Conservation (phyloP, 1,140 invertebrate genomes). For the Zeugodacus cucurbitae region DNA sequence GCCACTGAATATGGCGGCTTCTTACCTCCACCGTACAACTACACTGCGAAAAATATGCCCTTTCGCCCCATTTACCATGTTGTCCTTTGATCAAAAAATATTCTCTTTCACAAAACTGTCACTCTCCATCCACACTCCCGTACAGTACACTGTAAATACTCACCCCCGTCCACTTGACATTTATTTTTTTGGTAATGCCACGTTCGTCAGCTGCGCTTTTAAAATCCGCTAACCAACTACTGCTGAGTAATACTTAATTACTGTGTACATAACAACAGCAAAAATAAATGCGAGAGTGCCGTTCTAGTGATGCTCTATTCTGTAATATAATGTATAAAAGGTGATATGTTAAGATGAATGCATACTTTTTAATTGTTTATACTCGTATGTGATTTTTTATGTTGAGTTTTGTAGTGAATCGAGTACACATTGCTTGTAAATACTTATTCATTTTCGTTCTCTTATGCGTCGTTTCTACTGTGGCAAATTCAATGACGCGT, state of each 20-base stretch:
- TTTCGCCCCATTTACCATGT: neutral
- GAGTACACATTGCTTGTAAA: neutral
- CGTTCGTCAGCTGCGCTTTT: slow-evolving; percentile 35
- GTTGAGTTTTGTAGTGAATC: neutral
- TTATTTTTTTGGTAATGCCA: slow-evolving; percentile 2
- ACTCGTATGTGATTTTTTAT: neutral
- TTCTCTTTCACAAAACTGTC: too few species aligned
- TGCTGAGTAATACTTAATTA: neutral
- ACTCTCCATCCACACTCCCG: neutral
- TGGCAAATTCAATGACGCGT: too few species aligned
- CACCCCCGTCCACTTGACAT: neutral
- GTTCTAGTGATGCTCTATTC: neutral
- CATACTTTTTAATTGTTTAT: neutral
- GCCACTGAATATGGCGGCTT: neutral
- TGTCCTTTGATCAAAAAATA: neutral
- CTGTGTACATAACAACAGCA: slow-evolving; percentile 32
- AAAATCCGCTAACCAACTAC: slow-evolving; percentile 15
- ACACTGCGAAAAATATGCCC: neutral
- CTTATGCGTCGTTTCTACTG: too few species aligned
- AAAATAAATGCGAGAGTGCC: neutral
- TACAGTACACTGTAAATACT: slow-evolving; percentile 29
- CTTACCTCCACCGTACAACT: neutral
- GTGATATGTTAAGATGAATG: slow-evolving; percentile 10
- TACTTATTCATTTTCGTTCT: too few species aligned
- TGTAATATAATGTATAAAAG: slow-evolving; percentile 20